phyloP scores from a whole-genome alignment of 2,888 invertebrate species.

The Ormia ochracea region DNA sequence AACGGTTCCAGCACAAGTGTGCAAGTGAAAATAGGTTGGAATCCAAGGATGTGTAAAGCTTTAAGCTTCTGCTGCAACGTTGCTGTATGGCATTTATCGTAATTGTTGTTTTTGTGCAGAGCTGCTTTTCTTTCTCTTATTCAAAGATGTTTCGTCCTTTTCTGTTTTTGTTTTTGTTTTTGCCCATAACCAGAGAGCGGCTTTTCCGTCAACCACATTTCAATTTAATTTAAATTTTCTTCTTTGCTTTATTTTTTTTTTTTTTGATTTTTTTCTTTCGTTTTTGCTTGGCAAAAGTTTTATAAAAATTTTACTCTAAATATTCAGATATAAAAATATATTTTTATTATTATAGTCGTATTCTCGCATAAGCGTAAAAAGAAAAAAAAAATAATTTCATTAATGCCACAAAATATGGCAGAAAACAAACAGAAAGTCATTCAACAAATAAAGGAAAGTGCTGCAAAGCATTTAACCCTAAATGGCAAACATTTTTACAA shows the following conservation, averaged over 20 bases:
- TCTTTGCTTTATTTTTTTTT: not conserved
- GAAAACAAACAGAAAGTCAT: not conserved
- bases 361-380: not conserved
- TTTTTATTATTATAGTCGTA: constrained; percentile 35
- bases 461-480: constrained; percentile 5
- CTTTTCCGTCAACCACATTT: constrained; percentile 17
- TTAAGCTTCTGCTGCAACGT: constrained; percentile 18
- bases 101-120: constrained; percentile 43
- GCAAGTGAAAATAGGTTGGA: not conserved
- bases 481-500: not conserved
- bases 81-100: constrained; percentile 19
- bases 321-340: not conserved
- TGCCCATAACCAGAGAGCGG: not conserved
- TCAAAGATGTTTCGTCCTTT: not conserved
- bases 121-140: constrained; percentile 8
- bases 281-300: not conserved
- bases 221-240: constrained; percentile 29
- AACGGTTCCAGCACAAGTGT: not conserved
- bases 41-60: not conserved
- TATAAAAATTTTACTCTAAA: not conserved
- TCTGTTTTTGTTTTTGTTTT: no score
- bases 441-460: not conserved
- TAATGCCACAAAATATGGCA: constrained; percentile 8
- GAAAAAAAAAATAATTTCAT: constrained; percentile 30
- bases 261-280: not conserved